Conservation (phyloP, 2,888 invertebrate species). For the Cheilosia variabilis region DNA sequence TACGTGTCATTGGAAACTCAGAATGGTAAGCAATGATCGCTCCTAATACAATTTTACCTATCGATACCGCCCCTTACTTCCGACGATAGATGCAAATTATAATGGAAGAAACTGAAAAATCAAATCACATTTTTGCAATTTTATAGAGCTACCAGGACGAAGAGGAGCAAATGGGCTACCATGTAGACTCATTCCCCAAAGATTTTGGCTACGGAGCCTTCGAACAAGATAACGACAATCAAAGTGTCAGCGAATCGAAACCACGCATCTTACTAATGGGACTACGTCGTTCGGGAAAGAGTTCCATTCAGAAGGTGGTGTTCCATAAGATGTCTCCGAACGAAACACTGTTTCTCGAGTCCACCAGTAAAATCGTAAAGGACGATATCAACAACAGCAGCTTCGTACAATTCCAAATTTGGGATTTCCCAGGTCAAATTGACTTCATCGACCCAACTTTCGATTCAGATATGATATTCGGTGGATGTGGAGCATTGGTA, state of each 20-base stretch:
- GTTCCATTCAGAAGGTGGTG: slow-evolving; percentile 99
- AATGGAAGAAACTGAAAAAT: slow-evolving; percentile 4
- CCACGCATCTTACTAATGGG: slow-evolving; percentile 98
- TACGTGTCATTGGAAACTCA: slow-evolving; percentile 55
- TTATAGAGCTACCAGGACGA: slow-evolving; percentile 86
- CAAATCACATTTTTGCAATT: background rate
- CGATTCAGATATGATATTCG: slow-evolving; percentile 98
- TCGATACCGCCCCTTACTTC: slow-evolving; percentile 17
- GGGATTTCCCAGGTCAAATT: slow-evolving; percentile 99
- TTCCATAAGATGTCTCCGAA: slow-evolving; percentile 99
- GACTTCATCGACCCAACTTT: slow-evolving; percentile 98
- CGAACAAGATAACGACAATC: slow-evolving; percentile 91
- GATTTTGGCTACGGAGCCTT: slow-evolving; percentile 96
- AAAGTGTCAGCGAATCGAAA: slow-evolving; percentile 85
- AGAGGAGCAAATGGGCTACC: slow-evolving; percentile 85
- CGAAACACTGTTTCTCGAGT: slow-evolving; percentile 98
- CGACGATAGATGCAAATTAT: slow-evolving; percentile 22
- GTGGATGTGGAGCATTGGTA: slow-evolving; percentile 98
- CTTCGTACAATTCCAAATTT: slow-evolving; percentile 99
- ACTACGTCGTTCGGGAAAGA: slow-evolving; percentile 97
- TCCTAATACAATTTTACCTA: background rate
- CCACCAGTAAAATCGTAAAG: slow-evolving; percentile 98
- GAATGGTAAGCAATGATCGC: slow-evolving; percentile 44
- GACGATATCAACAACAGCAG: slow-evolving; percentile 97
- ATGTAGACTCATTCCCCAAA: slow-evolving; percentile 91